Evolutionary conservation across 2,113 vertebrate genomes (phyloP).

Genomic region (Misgurnus anguillicaudatus): DNA sequence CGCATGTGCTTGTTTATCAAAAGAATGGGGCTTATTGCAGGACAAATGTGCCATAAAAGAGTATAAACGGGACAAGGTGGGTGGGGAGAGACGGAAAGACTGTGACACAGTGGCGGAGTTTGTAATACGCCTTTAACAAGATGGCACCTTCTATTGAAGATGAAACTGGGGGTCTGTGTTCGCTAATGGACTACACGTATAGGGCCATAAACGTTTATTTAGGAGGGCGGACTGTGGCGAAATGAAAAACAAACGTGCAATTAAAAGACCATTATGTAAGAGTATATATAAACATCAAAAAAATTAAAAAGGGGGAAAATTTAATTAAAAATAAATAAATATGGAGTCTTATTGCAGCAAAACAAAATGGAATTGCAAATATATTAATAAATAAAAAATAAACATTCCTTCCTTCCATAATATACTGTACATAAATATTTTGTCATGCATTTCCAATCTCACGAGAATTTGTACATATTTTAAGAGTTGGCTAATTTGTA

Average conservation of each 20-base stretch:
- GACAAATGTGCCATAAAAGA: conserved; percentile 56
- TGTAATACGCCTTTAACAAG: conserved; percentile 50
- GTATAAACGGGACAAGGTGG: conserved; percentile 46
- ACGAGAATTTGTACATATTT: no score
- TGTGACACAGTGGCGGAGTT: conserved; percentile 39
- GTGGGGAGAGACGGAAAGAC: conserved; percentile 38
- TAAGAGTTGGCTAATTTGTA: no score
- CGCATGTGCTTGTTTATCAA: conserved; percentile 65
- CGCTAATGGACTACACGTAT: conserved; percentile 45
- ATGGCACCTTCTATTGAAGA: conserved; percentile 45
- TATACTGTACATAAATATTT: no score
- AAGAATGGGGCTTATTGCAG: conserved; percentile 59
- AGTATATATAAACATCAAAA: background rate
- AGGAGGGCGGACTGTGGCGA: conserved; percentile 1
- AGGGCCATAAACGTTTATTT: conserved; percentile 47
- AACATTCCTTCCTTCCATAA: no score
- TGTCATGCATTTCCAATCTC: no score
- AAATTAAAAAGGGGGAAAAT: background rate
- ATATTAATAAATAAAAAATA: no score
- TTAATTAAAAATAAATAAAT: no score
- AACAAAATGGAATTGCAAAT: no score
- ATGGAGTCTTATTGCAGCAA: no score
- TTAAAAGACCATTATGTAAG: conserved; percentile 24
- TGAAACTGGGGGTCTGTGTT: conserved; percentile 13
- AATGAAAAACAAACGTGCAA: conserved; percentile 38